phyloP scores from a whole-genome alignment of 2,797 vertebrate species.

The Xenentodon cancila region DNA sequence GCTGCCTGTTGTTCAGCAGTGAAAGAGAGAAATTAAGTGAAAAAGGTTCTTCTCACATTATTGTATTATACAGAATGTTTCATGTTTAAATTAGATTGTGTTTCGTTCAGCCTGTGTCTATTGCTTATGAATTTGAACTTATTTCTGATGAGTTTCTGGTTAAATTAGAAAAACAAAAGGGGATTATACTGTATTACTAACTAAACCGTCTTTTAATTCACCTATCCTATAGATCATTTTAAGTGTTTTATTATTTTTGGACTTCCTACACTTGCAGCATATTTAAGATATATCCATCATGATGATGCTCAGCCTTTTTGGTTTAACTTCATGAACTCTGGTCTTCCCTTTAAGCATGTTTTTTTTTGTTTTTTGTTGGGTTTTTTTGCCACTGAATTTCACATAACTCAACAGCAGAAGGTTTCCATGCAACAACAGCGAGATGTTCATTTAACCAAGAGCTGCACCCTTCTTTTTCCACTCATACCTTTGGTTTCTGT shows the following conservation, averaged over 20 bases:
- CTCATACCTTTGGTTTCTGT: constrained; percentile 21
- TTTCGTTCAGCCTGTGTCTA: no score
- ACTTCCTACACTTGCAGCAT: not conserved
- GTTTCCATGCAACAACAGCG: constrained; percentile 24
- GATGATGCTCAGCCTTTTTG: not conserved
- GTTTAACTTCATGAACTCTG: constrained; percentile 7
- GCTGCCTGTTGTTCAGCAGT: no score
- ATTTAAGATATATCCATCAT: not conserved
- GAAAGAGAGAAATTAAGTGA: no score
- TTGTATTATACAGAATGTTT: no score
- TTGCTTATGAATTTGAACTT: no score
- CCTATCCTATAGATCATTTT: not conserved
- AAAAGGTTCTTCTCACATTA: no score
- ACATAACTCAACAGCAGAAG: constrained; percentile 14
- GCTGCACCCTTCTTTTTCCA: constrained; percentile 12
- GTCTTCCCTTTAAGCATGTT: not conserved
- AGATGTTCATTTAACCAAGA: constrained; percentile 20
- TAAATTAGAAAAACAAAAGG: no score
- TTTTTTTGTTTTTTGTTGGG: no score
- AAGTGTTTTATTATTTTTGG: not conserved
- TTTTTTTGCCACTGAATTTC: not conserved
- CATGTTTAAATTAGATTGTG: no score
- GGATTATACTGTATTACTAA: not conserved
- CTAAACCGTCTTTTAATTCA: not conserved
- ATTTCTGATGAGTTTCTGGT: no score